Evolutionary conservation across 2,113 vertebrate species (phyloP), one percentile per base, ranked within the genome.

Genomic region (Trogon surrucura): DNA sequence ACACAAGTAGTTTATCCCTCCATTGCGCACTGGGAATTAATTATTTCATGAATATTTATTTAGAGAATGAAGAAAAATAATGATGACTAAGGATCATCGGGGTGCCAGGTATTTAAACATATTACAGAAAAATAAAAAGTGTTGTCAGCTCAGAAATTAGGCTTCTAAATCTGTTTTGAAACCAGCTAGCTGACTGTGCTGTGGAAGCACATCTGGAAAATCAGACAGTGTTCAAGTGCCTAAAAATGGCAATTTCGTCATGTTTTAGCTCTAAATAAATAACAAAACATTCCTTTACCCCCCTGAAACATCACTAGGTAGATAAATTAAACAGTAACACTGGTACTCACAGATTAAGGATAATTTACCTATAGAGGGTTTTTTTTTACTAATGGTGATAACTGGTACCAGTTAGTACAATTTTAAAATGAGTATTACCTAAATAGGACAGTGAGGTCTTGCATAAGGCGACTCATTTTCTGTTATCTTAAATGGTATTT

Each of bases 401-500:
- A 27, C 50, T 86, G 45, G 54, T 83, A 62, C 6, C 50, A 73
- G 21, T 62, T 80, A 21, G 18, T 56, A 29, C 16, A 34, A 7
- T 83, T 89, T 82, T 47, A 70, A 34, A 11, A 7, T 4, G 2
- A 66, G 27, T 56, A 13, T 80, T 94, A 27, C n/a, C 61, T 89
- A 27, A 88, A 47, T 6, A 50, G 30, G 50, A 61, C 26, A 41
- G 5, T 9, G 53, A 51, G 36, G 21, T 65, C 27, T 54, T 79
- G 2, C n/a, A 11, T 11, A 62, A 85, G 6, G 13, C 9, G 3
- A 36, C 16, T 83, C 3, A 2, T 66, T 91, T 71, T 15, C 18
- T 73, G 27, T 14, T 89, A 22, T 80, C 89, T 85, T 58, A 78
- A 85, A 88, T 70, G 58, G 50, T 30, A 70, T 95, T 93, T 95